Evolutionary conservation across 2,888 invertebrate genomes (phyloP).

Genomic region (Heteromyza rotundicornis): DNA sequence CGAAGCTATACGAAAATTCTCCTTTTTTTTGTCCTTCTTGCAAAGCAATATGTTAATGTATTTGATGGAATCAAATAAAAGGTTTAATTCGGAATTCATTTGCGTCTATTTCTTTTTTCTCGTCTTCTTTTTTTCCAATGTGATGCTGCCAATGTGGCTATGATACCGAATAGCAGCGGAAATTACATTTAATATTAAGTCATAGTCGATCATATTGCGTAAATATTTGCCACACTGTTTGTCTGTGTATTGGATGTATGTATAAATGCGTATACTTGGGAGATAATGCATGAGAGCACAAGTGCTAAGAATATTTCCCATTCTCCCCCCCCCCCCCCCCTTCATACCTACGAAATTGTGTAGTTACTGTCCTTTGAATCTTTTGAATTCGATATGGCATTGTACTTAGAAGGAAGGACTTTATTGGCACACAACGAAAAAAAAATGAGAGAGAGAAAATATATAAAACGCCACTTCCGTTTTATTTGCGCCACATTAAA

Average conservation of each 20-base stretch:
- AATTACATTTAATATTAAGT: not conserved
- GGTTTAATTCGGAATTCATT: not conserved
- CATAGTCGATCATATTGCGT: not conserved
- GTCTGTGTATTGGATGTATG: no score
- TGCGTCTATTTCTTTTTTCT: no score
- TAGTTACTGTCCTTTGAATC: not conserved
- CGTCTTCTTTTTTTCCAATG: not conserved
- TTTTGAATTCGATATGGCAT: conserved; percentile 20
- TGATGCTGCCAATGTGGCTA: not conserved
- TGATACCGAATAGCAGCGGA: not conserved
- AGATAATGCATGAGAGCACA: no score
- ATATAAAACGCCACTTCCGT: conserved; percentile 49
- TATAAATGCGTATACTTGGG: no score
- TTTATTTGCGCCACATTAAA: conserved; percentile 56
- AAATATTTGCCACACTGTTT: not conserved
- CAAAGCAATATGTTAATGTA: not conserved
- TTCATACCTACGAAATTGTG: not conserved
- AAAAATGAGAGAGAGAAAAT: conserved; percentile 38
- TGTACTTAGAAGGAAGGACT: no score
- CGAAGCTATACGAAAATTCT: no score
- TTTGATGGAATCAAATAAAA: not conserved
- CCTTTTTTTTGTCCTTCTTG: no score
- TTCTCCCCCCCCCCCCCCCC: no score
- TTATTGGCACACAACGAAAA: conserved; percentile 52
- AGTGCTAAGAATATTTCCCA: no score